Evolutionary conservation across 2,797 vertebrate genomes (phyloP).

Genomic region (Lates japonicus): DNA sequence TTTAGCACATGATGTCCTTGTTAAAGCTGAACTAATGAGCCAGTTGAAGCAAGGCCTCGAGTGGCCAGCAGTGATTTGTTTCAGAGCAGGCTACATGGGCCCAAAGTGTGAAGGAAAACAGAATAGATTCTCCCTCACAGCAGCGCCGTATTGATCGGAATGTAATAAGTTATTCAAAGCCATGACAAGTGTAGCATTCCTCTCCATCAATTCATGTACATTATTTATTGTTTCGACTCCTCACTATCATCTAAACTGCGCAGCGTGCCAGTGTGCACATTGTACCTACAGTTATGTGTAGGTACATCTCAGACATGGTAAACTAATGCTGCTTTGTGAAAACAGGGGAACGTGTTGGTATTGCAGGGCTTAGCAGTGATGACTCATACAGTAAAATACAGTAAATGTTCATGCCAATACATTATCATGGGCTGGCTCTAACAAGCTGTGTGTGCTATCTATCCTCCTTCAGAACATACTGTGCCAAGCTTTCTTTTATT

Average conservation of each 20-base stretch:
- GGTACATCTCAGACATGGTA: conserved; percentile 10
- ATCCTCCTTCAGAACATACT: neutral
- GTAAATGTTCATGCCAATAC: neutral
- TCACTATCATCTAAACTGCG: conserved; percentile 19
- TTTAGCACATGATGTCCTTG: conserved; percentile 41
- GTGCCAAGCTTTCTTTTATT: neutral
- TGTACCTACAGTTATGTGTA: neutral
- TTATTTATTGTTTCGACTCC: conserved; percentile 55
- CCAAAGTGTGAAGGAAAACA: conserved; percentile 17
- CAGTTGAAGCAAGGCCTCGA: conserved; percentile 31
- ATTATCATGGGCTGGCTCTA: neutral
- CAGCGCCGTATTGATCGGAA: conserved; percentile 50
- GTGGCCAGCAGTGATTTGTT: conserved; percentile 54
- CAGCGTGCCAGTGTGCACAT: conserved; percentile 9
- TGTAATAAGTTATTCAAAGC: conserved; percentile 70
- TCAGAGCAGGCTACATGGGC: conserved; percentile 16
- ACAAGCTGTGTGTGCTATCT: neutral
- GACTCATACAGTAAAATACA: neutral
- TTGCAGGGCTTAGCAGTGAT: neutral
- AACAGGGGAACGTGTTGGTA: neutral
- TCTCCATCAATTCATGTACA: conserved; percentile 59
- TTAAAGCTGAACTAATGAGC: conserved; percentile 60
- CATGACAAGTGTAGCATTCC: conserved; percentile 49
- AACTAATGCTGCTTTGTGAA: conserved; percentile 23
- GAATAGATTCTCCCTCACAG: conserved; percentile 29